Conservation (phyloP, 2,113 vertebrate species). For the Rutilus rutilus region DNA sequence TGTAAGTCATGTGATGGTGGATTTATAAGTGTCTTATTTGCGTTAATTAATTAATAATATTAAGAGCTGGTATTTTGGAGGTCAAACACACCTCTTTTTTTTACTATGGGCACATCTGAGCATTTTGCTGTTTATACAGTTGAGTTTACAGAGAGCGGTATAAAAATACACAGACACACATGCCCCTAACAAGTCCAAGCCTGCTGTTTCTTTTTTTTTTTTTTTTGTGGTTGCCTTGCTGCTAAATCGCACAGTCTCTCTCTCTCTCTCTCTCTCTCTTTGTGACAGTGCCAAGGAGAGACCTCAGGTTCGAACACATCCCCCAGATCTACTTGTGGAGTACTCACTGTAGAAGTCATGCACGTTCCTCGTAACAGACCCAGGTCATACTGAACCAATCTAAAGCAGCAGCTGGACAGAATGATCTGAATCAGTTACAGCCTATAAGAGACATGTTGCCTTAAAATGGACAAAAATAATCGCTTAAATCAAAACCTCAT, state of each 20-base stretch:
- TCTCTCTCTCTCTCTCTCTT: constrained; percentile 35
- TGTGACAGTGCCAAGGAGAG: constrained; percentile 17
- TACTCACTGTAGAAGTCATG: background rate
- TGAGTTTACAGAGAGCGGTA: constrained; percentile 29
- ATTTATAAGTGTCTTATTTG: background rate
- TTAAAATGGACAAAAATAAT: background rate
- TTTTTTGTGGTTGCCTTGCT: constrained; percentile 29
- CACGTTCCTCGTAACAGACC: background rate
- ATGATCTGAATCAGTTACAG: background rate
- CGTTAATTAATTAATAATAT: background rate
- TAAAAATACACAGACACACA: constrained; percentile 30
- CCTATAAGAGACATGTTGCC: background rate
- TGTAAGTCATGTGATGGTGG: too few species aligned
- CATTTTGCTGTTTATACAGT: constrained; percentile 60
- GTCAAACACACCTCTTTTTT: constrained; percentile 8
- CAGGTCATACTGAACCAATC: background rate
- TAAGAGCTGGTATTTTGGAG: background rate
- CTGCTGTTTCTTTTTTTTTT: constrained; percentile 51
- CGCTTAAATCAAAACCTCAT: background rate
- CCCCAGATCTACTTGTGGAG: background rate
- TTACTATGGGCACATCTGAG: constrained; percentile 33
- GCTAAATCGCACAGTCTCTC: constrained; percentile 20
- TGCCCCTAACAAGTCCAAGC: constrained; percentile 65
- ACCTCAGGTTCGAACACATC: constrained; percentile 27
- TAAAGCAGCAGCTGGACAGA: background rate